Evolutionary conservation across 1,140 invertebrate genomes (phyloP), one percentile per base, ranked within the genome.

Genomic region (Araneus ventricosus): DNA sequence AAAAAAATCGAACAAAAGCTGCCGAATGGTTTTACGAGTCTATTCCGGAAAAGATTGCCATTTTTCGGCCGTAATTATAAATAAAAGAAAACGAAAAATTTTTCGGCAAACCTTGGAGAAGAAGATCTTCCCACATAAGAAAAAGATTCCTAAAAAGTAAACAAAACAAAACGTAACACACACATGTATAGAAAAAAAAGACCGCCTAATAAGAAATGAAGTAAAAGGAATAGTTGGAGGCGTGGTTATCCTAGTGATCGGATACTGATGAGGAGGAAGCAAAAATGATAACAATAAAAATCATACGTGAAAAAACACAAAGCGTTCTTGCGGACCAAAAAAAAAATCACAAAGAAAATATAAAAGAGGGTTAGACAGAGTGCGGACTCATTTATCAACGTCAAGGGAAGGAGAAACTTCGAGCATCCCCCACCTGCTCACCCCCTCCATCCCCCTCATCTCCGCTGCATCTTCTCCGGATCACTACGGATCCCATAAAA

Each of bases 381-480:
- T 87, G 80, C 91, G 67, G 84, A 93, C 63, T 93, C 91, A 93
- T 93, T 93, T 93, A 93, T 93, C 91, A 93, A 41, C 87, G 91
- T 93, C 91, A 93, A 88, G 45, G 91, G 85, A 61, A 87, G 57
- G 90, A 88, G 91, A 87, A 93, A 93, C 91, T 93, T 93, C 85
- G 59, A 61, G 75, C n/a, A 27, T 63, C 75, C 63, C 37, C 20
- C 82, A 39, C 39, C 22, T n/a, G 84, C 8, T 20, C 63, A 61
- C 57, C 20, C 17, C 67, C 22, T 52, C 39, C 24, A 22, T 30
- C 45, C 20, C 67, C 27, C 75, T 34, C 85, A 30, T 37, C 52
- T 59, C 37, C 85, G 10, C 22, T 63, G 39, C 82, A 52, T 84
- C 80, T 41, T 45, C 45, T 84, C 80, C 39, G 90, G 90, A 92